Evolutionary conservation across 2,113 vertebrate species (phyloP), one percentile per base, ranked within the genome.

Genomic region (Columba livia): DNA sequence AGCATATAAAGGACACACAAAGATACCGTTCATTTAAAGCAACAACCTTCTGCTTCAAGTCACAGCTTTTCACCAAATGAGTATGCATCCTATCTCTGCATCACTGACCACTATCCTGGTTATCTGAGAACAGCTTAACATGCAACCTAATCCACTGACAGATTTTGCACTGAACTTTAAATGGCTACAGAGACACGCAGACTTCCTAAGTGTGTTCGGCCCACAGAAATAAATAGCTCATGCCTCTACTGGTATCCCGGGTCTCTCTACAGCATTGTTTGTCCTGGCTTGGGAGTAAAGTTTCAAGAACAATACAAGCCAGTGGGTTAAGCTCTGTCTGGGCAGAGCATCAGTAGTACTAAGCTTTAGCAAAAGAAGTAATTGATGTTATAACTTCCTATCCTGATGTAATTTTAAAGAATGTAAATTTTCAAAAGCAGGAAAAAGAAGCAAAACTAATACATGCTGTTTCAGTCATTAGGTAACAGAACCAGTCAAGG

Each of bases 151-250:
- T 83, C 93, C 85, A 94, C 0, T 67, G 85, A 66, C 82, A 90
- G 88, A 90, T 83, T 94, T 58, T 85, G 47, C 78, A 73, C 78
- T 66, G 78, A 77, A 91, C 95, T 94, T 93, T 74, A 94, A 89
- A 85, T 2, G 24, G 61, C 70, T 67, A 20, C 31, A 73, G 31
- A 79, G 73, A 73, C 51, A 58, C 2, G 0, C 42, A 42, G 36
- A 88, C 89, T 77, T 91, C 85, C 88, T 56, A 73, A 66, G 71
- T 12, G 74, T 15, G 60, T 28, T 56, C 67, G 75, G 32, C 69
- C 67, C 79, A 80, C 29, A 44, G 67, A 64, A 96, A 96, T 93
- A 95, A 96, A 95, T 61, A 97, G 90, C 72, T 88, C 7, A 1
- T 78, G 85, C 93, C 88, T 78, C 77, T 92, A 5, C 56, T 86